Conservation (phyloP, 2,797 vertebrate genomes). For the Rhinoraja longicauda region DNA sequence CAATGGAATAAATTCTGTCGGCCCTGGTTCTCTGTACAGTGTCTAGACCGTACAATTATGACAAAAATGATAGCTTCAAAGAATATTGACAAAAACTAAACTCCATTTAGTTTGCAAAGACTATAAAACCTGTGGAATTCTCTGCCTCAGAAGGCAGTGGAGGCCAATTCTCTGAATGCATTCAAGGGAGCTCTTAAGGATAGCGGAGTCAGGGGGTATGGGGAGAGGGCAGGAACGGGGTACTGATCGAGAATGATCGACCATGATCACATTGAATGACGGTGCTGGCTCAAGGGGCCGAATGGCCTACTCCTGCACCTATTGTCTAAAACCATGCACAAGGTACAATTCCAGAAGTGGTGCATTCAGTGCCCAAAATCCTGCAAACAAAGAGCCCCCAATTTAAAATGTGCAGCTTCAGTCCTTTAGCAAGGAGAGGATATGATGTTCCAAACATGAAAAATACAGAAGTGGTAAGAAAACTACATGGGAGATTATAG, state of each 20-base stretch:
- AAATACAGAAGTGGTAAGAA: background rate
- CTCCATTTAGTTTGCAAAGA: background rate
- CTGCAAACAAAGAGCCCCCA: background rate
- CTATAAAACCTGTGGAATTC: no score
- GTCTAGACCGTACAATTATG: background rate
- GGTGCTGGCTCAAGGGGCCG: no score
- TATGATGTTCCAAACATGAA: no score
- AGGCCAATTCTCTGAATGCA: no score
- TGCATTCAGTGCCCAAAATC: background rate
- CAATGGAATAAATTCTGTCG: background rate
- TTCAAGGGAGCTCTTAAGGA: no score
- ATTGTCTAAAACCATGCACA: no score
- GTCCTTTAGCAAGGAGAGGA: background rate
- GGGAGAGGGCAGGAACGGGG: no score
- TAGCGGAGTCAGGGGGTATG: no score
- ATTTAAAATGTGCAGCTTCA: background rate
- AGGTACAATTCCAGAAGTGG: no score
- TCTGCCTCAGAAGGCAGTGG: background rate
- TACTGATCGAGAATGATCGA: no score
- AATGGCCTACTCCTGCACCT: no score
- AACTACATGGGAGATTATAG: background rate
- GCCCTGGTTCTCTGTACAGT: background rate
- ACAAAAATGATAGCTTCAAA: background rate
- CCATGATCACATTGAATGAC: no score
- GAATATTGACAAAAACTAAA: background rate